Evolutionary conservation across 2,797 vertebrate genomes (phyloP).

Genomic region (Anguilla megastoma): DNA sequence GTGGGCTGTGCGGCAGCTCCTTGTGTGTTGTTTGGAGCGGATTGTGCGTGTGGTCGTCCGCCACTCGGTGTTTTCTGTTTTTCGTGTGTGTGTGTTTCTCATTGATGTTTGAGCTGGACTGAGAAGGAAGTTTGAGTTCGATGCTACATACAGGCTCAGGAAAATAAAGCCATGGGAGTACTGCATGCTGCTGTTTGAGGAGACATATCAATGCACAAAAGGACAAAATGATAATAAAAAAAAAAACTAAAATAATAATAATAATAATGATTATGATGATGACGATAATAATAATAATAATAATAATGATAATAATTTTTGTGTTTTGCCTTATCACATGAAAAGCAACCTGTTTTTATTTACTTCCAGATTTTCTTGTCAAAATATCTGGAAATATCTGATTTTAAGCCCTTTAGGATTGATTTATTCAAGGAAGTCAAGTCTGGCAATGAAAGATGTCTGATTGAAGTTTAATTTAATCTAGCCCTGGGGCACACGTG

Average conservation of each 20-base stretch:
- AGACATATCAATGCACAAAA: not conserved
- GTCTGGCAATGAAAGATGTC: not conserved
- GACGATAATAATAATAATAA: too few relatives aligned
- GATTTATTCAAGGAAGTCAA: not conserved
- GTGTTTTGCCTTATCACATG: not conserved
- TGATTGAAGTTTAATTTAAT: not conserved
- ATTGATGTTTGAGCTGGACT: not conserved
- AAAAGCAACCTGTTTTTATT: not conserved
- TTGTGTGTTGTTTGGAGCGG: not conserved
- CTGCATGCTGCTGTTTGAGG: not conserved
- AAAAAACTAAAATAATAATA: too few relatives aligned
- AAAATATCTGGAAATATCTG: not conserved
- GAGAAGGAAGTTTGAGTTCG: not conserved
- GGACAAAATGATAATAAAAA: not conserved
- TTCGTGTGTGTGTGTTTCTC: not conserved
- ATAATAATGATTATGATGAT: too few relatives aligned
- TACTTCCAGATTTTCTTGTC: not conserved
- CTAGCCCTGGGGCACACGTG: not conserved
- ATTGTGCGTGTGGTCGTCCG: slow-evolving; percentile 27
- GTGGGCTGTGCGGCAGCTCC: not conserved
- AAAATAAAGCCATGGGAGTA: not conserved
- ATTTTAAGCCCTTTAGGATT: not conserved
- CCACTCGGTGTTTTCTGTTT: not conserved
- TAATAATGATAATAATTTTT: not conserved
- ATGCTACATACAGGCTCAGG: not conserved